Evolutionary conservation across 2,888 invertebrate genomes (phyloP).

Genomic region (Alentia gelatinosa): DNA sequence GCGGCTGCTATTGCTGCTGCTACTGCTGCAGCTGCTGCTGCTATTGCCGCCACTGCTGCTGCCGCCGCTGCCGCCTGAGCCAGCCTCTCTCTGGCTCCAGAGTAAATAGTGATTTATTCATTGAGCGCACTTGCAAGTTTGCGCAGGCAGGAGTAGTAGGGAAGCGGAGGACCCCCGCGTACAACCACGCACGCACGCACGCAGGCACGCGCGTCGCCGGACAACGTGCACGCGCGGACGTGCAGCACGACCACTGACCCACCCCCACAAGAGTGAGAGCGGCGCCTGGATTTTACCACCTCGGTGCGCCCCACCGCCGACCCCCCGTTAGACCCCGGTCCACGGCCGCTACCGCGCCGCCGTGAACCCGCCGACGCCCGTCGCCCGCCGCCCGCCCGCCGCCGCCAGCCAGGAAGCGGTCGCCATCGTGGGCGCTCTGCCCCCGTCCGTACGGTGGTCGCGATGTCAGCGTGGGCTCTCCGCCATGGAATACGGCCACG

Average conservation of each 20-base stretch:
- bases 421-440: neutral
- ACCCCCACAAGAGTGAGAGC: neutral
- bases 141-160: constrained; percentile 40
- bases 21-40: constrained; percentile 42
- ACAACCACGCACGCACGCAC: neutral
- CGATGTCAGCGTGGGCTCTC: neutral
- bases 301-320: neutral
- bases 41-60: constrained; percentile 44
- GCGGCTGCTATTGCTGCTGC: constrained; percentile 50
- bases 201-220: no score
- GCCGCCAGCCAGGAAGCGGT: neutral
- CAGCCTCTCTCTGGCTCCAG: constrained; percentile 44
- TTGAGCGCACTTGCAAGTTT: constrained; percentile 33
- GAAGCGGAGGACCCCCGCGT: neutral
- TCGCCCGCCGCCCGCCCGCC: no score
- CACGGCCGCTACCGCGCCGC: no score
- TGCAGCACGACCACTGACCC: neutral
- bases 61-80: constrained; percentile 23
- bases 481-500: constrained; percentile 24
- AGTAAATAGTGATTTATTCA: constrained; percentile 49
- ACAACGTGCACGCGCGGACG: neutral
- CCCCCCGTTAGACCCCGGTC: no score
- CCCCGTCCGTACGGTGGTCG: constrained; percentile 8
- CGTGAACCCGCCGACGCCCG: no score
- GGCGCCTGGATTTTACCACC: neutral